Conservation (phyloP, 2,797 vertebrate species). For the Phoeniculus purpureus region DNA sequence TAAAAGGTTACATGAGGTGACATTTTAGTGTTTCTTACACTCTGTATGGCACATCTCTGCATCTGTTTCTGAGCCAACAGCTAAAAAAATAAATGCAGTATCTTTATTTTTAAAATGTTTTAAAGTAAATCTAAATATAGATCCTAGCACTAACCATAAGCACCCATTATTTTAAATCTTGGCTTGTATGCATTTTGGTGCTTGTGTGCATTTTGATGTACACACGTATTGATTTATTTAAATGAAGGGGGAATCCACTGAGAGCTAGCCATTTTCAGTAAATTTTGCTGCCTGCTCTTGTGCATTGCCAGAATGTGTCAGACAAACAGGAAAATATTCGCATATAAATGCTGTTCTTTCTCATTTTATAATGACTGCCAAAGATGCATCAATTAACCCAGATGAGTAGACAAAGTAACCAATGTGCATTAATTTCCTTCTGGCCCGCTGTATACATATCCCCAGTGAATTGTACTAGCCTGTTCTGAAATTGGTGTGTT, state of each 20-base stretch:
- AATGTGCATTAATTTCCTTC: conserved; percentile 17
- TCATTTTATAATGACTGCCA: not conserved
- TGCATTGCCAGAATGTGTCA: not conserved
- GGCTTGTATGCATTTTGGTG: not conserved
- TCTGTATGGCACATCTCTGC: not conserved
- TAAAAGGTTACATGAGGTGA: conserved; percentile 17
- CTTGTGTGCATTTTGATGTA: not conserved
- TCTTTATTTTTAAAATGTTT: conserved; percentile 27
- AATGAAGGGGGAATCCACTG: not conserved
- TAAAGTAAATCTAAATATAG: not conserved
- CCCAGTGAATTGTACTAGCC: not conserved
- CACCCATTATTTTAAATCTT: not conserved
- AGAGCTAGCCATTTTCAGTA: not conserved
- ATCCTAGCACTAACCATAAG: not conserved
- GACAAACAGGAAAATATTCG: not conserved
- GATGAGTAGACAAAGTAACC: not conserved
- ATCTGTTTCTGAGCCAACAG: not conserved
- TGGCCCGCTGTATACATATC: not conserved
- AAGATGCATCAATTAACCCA: conserved; percentile 43
- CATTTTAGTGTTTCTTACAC: not conserved
- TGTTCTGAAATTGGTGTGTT: not conserved
- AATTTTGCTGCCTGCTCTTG: not conserved
- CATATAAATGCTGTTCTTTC: not conserved
- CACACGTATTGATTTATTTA: not conserved
- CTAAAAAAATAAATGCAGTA: conserved; percentile 34